These are phyloP conservation scores for Eilema depressum DNA, from an alignment of 2,888 invertebrate genomes.

Conservation along the genomic window DNA sequence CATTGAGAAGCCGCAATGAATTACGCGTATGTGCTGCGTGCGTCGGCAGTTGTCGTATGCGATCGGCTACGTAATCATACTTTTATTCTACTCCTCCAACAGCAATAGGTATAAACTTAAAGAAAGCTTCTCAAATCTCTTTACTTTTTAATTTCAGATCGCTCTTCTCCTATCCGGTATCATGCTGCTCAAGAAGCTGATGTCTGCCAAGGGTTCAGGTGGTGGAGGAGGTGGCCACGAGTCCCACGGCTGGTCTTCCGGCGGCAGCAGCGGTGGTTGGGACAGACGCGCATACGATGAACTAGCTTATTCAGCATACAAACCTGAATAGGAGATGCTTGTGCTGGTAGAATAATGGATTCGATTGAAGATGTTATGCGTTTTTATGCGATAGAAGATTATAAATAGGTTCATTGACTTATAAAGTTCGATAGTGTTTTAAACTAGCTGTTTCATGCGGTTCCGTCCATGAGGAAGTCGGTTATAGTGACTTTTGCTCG, in stretches of 20 bases:
- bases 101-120: background rate
- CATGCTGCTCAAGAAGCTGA: constrained; percentile 93
- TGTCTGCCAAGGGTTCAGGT: constrained; percentile 89
- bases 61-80: too few relatives aligned
- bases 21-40: too few relatives aligned
- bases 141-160: constrained; percentile 87
- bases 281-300: constrained; percentile 90
- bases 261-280: constrained; percentile 60
- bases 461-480: too few relatives aligned
- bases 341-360: background rate
- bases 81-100: too few relatives aligned
- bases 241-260: constrained; percentile 78
- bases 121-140: background rate
- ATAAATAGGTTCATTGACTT: background rate
- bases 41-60: too few relatives aligned
- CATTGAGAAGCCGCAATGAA: too few relatives aligned
- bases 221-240: constrained; percentile 81
- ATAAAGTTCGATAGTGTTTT: background rate
- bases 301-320: constrained; percentile 91
- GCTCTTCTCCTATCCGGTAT: constrained; percentile 93
- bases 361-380: constrained; percentile 10
- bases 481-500: too few relatives aligned
- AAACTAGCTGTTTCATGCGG: too few relatives aligned
- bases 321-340: constrained; percentile 57
- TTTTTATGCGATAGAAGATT: background rate